Evolutionary conservation across 2,797 vertebrate genomes (phyloP).

Genomic region (Peromyscus eremicus): DNA sequence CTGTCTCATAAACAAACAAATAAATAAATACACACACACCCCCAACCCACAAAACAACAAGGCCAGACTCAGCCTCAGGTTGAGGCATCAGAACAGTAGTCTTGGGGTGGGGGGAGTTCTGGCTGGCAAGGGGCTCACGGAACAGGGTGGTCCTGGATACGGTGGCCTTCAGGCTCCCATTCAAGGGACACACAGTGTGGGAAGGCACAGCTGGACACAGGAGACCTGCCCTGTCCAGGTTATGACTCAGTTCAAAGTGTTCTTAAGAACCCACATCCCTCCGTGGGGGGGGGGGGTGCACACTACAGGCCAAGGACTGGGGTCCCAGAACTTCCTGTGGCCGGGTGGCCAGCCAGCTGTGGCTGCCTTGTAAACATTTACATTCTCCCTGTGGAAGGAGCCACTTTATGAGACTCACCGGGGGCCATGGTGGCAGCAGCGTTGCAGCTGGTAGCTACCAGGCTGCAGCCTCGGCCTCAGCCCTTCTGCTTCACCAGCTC

Average conservation of each 20-base stretch:
- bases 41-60: background rate
- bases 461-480: background rate
- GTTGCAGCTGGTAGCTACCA: background rate
- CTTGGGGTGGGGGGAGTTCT: too few relatives aligned
- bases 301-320: background rate
- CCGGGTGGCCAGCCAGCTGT: background rate
- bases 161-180: rapidly evolving
- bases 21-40: background rate
- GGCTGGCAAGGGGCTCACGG: background rate
- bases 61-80: background rate
- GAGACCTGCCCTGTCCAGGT: rapidly evolving
- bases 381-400: background rate
- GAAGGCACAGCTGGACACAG: background rate
- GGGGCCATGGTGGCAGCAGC: background rate
- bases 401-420: rapidly evolving
- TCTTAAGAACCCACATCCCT: background rate
- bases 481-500: too few relatives aligned
- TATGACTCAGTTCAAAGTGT: background rate
- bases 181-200: rapidly evolving
- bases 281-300: background rate
- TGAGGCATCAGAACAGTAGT: background rate
- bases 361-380: conserved; percentile 24
- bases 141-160: background rate
- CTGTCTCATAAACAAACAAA: background rate
- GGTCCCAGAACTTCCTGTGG: background rate